Evolutionary conservation across 2,113 vertebrate species (phyloP), one percentile per base, ranked within the genome.

Genomic region (Calypte anna): DNA sequence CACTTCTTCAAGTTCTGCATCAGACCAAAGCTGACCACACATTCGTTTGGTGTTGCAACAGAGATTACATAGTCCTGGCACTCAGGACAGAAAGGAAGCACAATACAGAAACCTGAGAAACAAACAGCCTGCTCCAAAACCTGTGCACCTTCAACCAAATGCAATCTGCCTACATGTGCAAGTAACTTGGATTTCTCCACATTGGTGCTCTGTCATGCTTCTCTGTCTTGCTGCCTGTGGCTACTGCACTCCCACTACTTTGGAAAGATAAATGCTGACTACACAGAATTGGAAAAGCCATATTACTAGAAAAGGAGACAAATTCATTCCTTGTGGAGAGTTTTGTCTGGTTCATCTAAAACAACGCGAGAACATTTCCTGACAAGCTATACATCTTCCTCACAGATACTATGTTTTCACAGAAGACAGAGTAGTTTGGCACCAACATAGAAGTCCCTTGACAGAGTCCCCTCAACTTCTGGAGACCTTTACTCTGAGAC

Each of bases 41-140:
- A 5, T 1, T 1, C 18, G 4, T 0, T 0, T 3, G 9, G 36
- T 16, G 15, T 2, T 28, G 67, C 21, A 48, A 28, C 2, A 0
- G 46, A 70, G 33, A 30, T 12, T 12, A 62, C 4, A 4, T 7
- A 36, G 1, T 31, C 51, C 51, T 4, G 12, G 18, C 48, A 33
- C 36, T 87, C 20, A 14, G n/a, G 21, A 43, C 10, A 3, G 19
- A 44, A 46, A 55, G 19, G 36, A 57, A 68, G 28, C 72, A 24
- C 24, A 24, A 23, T 1, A 17, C 61, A 48, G 88, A 68, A 87
- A 79, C 43, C 55, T 5, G 28, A 83, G 82, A 51, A 67, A 28
- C 1, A 0, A 48, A 31, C 36, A 30, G 11, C 21, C 38, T 10
- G 31, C 69, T 63, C 31, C 24, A 17, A 70, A 83, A 7, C 19